phyloP scores from a whole-genome alignment of 2,888 invertebrate genomes.

The Leucozona laternaria region DNA sequence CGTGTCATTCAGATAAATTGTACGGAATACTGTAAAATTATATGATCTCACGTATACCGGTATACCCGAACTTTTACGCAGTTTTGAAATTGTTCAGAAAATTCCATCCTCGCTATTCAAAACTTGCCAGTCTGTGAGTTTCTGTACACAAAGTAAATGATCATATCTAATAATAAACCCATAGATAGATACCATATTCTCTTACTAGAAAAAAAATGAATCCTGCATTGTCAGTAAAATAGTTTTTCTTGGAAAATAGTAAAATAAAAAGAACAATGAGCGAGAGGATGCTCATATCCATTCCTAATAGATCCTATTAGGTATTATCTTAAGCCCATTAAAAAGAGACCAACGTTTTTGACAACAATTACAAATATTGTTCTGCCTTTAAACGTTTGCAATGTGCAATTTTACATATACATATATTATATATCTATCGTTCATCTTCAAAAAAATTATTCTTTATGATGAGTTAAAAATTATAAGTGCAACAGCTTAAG shows the following conservation, averaged over 20 bases:
- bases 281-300: constrained; percentile 45
- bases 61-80: no score
- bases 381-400: constrained; percentile 32
- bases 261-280: constrained; percentile 28
- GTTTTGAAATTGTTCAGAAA: no score
- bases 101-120: no score
- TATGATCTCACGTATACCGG: no score
- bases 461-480: constrained; percentile 15
- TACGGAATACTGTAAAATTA: no score
- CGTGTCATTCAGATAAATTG: no score
- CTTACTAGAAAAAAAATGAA: not conserved
- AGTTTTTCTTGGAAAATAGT: not conserved
- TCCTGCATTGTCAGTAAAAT: not conserved
- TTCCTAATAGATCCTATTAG: constrained; percentile 68
- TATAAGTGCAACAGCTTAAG: constrained; percentile 44
- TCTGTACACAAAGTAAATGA: no score
- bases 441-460: constrained; percentile 1
- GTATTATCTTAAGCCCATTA: constrained; percentile 72
- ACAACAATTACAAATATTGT: constrained; percentile 64
- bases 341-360: constrained; percentile 60
- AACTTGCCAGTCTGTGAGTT: no score
- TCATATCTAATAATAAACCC: not conserved
- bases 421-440: not conserved
- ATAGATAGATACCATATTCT: not conserved
- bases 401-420: not conserved